Base-by-base conservation (phyloP, 2,113 vertebrate species). In the Mus spicilegus region DNA sequence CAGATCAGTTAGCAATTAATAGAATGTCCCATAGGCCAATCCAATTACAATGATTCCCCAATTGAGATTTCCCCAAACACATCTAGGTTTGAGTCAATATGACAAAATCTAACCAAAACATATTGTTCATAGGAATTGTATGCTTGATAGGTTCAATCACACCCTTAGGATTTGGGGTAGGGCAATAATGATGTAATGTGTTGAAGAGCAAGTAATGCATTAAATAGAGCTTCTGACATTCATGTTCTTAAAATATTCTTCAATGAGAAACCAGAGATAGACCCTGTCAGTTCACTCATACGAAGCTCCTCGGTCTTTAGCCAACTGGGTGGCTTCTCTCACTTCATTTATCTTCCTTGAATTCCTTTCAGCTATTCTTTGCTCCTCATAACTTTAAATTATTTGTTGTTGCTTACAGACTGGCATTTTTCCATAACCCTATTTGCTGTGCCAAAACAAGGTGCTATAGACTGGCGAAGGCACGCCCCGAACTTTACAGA, bases 321-420 rank as follows among this genome's bases (percentile, higher is more conserved):
- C 28, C 93, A 88, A 26, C 42, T 63, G 72, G 49, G 77, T 86
- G 56, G 42, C 54, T 36, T 85, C 88, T 90, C 14, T 58, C 12
- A 7, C 28, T 51, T 75, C 33, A 30, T n/a, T 88, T 56, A 46
- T 95, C 36, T 70, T 67, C 65, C 6, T 46, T 94, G 46, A 63
- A 54, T 72, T 90, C 39, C 56, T 11, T 63, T 96, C 42, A 76
- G 75, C n/a, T 91, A 16, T 14, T 61, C 33, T 77, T 10, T 49
- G 39, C 7, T 39, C 30, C 70, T 88, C 49, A 39, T 16, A 67
- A 77, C 61, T 95, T 95, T 77, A 90, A 92, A 65, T 95, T 70
- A 86, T 69, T 87, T 63, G n/a, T 11, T 77, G 9, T 92, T 26
- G 42, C 65, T 89, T 54, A 73, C 88, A 69, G 54, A 77, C n/a